Evolutionary conservation across 1,140 invertebrate genomes (phyloP).

Genomic region (Aphaenogaster floridana): DNA sequence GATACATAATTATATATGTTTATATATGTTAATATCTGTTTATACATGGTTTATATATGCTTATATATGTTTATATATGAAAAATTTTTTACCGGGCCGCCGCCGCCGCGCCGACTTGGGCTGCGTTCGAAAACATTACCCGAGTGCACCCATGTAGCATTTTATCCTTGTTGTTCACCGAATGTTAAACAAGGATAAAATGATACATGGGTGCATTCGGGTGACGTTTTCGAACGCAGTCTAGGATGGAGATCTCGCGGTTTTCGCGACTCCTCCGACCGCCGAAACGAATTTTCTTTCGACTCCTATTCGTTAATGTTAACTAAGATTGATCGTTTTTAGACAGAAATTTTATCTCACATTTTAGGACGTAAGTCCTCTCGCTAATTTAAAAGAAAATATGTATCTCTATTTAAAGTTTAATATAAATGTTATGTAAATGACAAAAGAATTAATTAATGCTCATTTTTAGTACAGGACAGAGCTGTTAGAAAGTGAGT

Average conservation of each 20-base stretch:
- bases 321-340: not conserved
- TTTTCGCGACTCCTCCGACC: not conserved
- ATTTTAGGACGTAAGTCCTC: not conserved
- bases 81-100: not conserved
- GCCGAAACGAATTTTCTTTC: not conserved
- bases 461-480: not conserved
- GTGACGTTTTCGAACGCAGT: too few relatives aligned
- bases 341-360: not conserved
- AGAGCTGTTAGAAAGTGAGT: not conserved
- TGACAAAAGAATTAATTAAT: not conserved
- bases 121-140: too few relatives aligned
- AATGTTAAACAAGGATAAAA: too few relatives aligned
- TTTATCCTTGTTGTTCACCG: too few relatives aligned
- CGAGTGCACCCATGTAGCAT: too few relatives aligned
- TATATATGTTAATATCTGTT: too few relatives aligned
- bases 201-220: too few relatives aligned
- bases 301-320: not conserved
- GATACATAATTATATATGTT: too few relatives aligned
- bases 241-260: slow-evolving; percentile 38
- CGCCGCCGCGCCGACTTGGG: not conserved
- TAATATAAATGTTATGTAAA: not conserved
- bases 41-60: too few relatives aligned
- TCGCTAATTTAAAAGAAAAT: not conserved
- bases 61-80: too few relatives aligned
- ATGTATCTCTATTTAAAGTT: not conserved